A percentile compares a stretch with the other conserved stretches of the same genome.
phyloP scores from a whole-genome alignment of 2,888 invertebrate genomes.

The Tetranychus truncatus region DNA sequence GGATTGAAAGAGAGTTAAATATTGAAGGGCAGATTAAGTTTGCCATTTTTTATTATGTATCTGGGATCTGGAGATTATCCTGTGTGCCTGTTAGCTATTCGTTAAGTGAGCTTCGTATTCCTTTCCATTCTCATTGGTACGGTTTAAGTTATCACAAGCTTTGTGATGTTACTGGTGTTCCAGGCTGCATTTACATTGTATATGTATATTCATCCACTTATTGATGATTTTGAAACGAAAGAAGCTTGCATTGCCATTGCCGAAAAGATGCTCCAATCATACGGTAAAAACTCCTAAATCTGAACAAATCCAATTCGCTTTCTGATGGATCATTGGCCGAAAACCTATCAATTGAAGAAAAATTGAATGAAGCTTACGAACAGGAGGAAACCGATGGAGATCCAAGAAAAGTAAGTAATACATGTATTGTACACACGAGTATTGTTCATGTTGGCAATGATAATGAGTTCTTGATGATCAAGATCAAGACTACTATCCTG shows the following conservation, averaged over 20 bases:
- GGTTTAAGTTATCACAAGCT: conserved; percentile 62
- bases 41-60: conserved; percentile 48
- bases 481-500: no score
- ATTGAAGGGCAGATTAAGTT: conserved; percentile 45
- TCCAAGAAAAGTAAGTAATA: not conserved
- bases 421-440: no score
- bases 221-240: conserved; percentile 59
- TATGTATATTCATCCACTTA: conserved; percentile 86
- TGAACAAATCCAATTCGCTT: not conserved
- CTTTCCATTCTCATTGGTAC: conserved; percentile 61
- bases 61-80: conserved; percentile 61
- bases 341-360: not conserved
- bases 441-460: no score
- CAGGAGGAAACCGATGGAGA: not conserved
- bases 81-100: conserved; percentile 48
- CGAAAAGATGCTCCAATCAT: not conserved
- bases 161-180: conserved; percentile 46
- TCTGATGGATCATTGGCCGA: not conserved
- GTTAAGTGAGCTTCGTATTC: conserved; percentile 44
- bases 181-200: conserved; percentile 57
- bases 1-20: conserved; percentile 65
- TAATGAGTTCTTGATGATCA: no score
- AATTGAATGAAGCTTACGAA: not conserved
- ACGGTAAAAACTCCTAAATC: not conserved
- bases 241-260: not conserved